Evolutionary conservation across 1,140 invertebrate genomes (phyloP), one percentile per base, ranked within the genome.

Genomic region (Euborellia annulipes): DNA sequence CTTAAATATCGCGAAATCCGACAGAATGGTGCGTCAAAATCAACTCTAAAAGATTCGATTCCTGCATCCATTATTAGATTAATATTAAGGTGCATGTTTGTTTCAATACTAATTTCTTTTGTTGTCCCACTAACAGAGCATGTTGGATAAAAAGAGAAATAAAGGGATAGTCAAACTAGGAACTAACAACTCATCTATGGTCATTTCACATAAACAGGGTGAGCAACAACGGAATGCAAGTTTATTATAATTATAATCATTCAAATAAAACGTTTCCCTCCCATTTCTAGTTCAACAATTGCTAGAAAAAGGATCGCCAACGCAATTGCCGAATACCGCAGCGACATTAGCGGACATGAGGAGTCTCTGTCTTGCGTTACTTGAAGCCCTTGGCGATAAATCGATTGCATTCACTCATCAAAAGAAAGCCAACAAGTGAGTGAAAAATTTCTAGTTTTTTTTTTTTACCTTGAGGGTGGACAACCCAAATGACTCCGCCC

Each of bases 311-410:
- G 74, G 70, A 46, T 68, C 69, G 18, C 70, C 72, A 47, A 66
- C 74, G 45, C 68, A 76, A 19, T 55, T 77, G 13, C 73, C 79
- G 49, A 73, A 76, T 41, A 79, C 75, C 51, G 73, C 78, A n/a
- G 75, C 77, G 47, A 78, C 78, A 2, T 63, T 81, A 46, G 66
- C 73, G 13, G 84, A 89, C 61, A 62, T 89, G 7, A 80, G 82
- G 52, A 76, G 75, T 3, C 58, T 89, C 13, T 83, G 82, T 51
- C 64, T 79, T 36, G 81, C 82, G 13, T 62, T 89, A 9, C 66
- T 89, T 45, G 85, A 91, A 60, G 74, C 84, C 23, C 64, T 89
- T 11, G 84, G 84, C 62, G 85, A 89, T 58, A 89, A 89, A 68
- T 82, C 78, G 34, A 62, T 85, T 22, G 84, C 84, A 9, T 58